These are phyloP conservation scores for Ganaspis sp. DNA, from an alignment of 1,140 invertebrate species.

Conservation along the genomic window DNA sequence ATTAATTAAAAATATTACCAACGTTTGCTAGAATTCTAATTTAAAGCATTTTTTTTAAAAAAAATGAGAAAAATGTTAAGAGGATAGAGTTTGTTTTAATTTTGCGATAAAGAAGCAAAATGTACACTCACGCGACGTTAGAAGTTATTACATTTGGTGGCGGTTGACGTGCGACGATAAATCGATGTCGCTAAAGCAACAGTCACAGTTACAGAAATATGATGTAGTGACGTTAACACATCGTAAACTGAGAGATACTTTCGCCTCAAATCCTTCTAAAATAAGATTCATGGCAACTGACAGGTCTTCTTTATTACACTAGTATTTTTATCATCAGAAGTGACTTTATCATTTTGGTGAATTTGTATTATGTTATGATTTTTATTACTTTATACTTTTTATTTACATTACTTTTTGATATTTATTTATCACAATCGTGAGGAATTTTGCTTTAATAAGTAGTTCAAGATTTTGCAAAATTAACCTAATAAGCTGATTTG, in stretches of 20 bases:
- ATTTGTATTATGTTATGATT: too few relatives aligned
- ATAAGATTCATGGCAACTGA: slow-evolving; percentile 29
- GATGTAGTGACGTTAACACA: slow-evolving; percentile 55
- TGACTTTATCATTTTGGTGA: too few relatives aligned
- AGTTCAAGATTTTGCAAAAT: too few relatives aligned
- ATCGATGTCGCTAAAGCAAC: slow-evolving; percentile 57
- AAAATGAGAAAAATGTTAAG: neutral
- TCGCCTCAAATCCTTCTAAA: slow-evolving; percentile 31
- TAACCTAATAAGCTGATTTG: too few relatives aligned
- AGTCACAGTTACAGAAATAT: slow-evolving; percentile 61
- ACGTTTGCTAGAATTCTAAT: too few relatives aligned
- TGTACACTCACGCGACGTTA: slow-evolving; percentile 6
- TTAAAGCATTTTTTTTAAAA: neutral
- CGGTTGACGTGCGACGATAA: slow-evolving; percentile 49
- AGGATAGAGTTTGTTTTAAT: neutral
- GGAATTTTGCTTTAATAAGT: too few relatives aligned
- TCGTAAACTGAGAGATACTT: slow-evolving; percentile 42
- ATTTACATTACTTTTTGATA: too few relatives aligned
- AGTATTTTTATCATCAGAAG: neutral
- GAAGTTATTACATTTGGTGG: slow-evolving; percentile 21
- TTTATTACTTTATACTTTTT: too few relatives aligned
- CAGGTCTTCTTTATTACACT: neutral
- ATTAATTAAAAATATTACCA: too few relatives aligned
- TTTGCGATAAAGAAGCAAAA: slow-evolving; percentile 42
- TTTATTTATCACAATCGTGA: too few relatives aligned